Conservation (phyloP, 35 echinoderm and acorn worm species). For the Eucidaris tribuloides region DNA sequence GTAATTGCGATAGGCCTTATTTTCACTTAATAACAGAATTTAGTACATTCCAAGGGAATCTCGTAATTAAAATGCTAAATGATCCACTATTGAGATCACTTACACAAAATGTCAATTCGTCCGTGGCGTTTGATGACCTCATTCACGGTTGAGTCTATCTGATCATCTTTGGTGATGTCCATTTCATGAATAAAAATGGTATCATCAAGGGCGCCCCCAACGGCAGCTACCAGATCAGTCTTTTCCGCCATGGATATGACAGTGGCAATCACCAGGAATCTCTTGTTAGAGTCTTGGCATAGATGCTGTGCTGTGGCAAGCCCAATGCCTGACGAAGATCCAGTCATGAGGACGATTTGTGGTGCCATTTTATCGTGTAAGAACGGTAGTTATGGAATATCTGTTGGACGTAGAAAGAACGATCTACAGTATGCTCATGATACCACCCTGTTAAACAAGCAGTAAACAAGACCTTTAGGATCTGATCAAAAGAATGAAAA, state of each 20-base stretch:
- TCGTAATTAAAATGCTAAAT: no score
- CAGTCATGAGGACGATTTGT: conserved; percentile 20
- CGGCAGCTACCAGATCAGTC: conserved; percentile 15
- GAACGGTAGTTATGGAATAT: not conserved
- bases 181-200: conserved; percentile 25
- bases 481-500: no score
- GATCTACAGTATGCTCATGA: no score
- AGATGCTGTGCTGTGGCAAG: conserved; percentile 11
- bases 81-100: no score
- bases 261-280: conserved; percentile 12
- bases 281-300: conserved; percentile 12
- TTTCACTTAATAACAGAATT: no score
- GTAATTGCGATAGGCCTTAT: no score
- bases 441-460: no score
- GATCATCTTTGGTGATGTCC: conserved; percentile 18
- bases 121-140: not conserved
- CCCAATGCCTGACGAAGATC: conserved; percentile 26
- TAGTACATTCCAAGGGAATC: no score
- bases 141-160: not conserved
- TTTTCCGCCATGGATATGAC: not conserved
- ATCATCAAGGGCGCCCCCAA: not conserved
- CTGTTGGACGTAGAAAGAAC: no score
- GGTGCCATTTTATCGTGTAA: not conserved
- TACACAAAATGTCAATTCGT: conserved; percentile 25
- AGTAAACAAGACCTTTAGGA: no score